phyloP scores from a whole-genome alignment of 1,140 invertebrate genomes.

The Lepidurus couesii region DNA sequence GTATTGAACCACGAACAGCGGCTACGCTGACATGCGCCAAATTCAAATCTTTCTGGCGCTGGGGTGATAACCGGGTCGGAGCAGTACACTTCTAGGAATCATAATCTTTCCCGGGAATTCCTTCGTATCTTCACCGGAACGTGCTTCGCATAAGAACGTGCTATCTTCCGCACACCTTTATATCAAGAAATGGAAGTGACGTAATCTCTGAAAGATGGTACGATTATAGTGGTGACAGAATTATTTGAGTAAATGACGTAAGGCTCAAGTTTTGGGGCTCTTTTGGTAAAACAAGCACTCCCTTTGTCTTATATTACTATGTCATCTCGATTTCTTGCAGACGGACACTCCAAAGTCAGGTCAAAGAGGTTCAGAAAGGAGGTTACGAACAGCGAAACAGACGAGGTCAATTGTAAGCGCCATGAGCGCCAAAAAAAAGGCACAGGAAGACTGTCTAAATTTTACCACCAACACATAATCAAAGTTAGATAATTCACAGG shows the following conservation, averaged over 20 bases:
- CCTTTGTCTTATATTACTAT: slow-evolving; percentile 22
- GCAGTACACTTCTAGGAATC: background rate
- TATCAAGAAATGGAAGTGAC: background rate
- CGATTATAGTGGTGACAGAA: background rate
- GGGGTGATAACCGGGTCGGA: background rate
- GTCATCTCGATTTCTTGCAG: background rate
- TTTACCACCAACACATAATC: background rate
- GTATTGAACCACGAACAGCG: background rate
- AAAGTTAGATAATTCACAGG: background rate
- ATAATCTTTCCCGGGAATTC: background rate
- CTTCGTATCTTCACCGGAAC: background rate
- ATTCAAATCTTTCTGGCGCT: background rate
- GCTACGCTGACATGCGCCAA: background rate
- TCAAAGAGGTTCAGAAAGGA: slow-evolving; percentile 1
- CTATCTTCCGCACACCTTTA: background rate
- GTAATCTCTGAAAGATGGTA: background rate
- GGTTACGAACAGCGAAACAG: slow-evolving; percentile 15
- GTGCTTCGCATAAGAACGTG: background rate
- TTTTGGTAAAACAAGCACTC: slow-evolving; percentile 19
- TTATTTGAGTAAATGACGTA: background rate
- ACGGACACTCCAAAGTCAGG: slow-evolving; percentile 21
- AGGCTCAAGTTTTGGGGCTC: background rate
- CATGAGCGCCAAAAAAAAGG: background rate
- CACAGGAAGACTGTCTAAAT: background rate
- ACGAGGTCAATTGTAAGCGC: background rate